phyloP scores from a whole-genome alignment of 2,797 vertebrate species.

The Squalus acanthias region DNA sequence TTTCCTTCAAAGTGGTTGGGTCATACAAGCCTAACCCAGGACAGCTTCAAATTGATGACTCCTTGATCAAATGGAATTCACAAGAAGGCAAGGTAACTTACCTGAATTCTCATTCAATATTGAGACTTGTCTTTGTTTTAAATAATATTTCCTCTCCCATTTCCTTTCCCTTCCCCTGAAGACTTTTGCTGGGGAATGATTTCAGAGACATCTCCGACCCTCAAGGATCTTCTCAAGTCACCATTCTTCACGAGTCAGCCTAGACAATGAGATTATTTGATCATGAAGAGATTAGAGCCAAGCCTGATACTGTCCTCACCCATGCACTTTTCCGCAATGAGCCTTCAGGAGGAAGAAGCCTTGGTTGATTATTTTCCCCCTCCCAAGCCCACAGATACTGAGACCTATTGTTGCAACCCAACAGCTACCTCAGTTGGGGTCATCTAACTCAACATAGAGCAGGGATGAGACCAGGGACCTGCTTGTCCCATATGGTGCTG shows the following conservation, averaged over 20 bases:
- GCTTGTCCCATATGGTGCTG: neutral
- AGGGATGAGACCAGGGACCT: neutral
- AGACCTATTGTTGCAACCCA: neutral
- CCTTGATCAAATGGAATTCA: neutral
- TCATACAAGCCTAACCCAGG: neutral
- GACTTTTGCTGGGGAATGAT: neutral
- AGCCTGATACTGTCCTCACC: neutral
- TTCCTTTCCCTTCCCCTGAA: neutral
- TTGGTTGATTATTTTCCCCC: neutral
- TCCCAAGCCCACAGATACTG: neutral
- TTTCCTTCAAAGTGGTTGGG: neutral
- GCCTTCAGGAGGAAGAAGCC: too few species aligned
- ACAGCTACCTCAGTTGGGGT: neutral
- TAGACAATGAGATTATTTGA: neutral
- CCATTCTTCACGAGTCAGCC: neutral
- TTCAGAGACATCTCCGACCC: neutral
- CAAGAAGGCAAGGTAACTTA: slow-evolving; percentile 16
- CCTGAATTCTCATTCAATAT: neutral
- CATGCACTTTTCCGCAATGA: neutral
- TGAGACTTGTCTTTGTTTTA: neutral
- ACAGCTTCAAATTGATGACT: neutral
- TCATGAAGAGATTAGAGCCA: neutral
- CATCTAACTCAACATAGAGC: neutral
- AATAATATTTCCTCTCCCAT: neutral
- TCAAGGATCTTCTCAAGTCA: neutral